Evolutionary conservation across 2,888 invertebrate genomes (phyloP), one percentile per base, ranked within the genome.

Genomic region (Perizoma affinitatum): DNA sequence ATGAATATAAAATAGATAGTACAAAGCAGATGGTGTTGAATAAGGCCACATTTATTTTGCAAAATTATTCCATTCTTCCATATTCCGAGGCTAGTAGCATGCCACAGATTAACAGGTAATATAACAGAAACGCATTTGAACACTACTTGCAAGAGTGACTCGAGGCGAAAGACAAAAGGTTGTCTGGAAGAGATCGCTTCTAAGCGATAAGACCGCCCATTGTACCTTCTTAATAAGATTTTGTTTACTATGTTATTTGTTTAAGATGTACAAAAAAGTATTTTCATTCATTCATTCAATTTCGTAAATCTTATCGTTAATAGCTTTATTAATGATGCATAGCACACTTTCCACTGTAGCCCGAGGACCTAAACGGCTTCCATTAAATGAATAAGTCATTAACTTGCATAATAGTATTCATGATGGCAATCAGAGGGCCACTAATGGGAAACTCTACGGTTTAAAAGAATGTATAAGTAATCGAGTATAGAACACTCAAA

Each of bases 341-440:
- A 54, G 54, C 49, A 11, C 58, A 41, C 40, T 50, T 47, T 11
- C 40, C 38, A 7, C 40, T 22, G 48, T n/a, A 43, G 44, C 44
- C 35, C 41, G 36, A 48, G 44, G 36, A 45, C 50, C 38, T 33
- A 51, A 51, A 52, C 36, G 52, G 42, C 48, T 49, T 54, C 44
- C 58, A 58, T 44, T 45, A 58, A 49, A 58, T 58, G 58, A 58
- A 58, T 58, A 58, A 58, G 48, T 58, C 58, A 58, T 58, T 58
- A 58, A 45, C 40, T 44, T 53, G 58, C 44, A 49, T 53, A 58
- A 49, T 49, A 43, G 42, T 43, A 58, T 54, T 54, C 49, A 54
- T 48, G 53, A 10, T 56, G 56, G 59, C 44, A 54, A 59, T 59
- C 54, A 50, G 46, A 48, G 53, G 10, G 48, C 48, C 22, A 54